A percentile compares a stretch with the other conserved stretches of the same genome.
These are phyloP conservation scores for Sebastes fasciatus DNA, from an alignment of 2,113 vertebrate species.

Conservation along the genomic window DNA sequence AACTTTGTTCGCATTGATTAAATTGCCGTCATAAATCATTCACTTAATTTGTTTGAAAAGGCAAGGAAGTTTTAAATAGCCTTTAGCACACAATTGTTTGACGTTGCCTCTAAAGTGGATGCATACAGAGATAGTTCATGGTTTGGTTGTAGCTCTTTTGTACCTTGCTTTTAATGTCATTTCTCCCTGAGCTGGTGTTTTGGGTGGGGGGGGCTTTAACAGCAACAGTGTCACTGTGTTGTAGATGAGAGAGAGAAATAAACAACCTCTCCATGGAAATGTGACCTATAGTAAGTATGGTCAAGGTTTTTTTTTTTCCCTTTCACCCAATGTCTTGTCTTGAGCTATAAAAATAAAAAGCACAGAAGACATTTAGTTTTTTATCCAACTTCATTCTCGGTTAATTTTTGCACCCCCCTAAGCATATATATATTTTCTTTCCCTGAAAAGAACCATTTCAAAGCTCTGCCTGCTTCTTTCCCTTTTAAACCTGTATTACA, in stretches of 20 bases:
- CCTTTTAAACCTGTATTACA: slow-evolving; percentile 27
- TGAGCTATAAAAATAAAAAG: slow-evolving; percentile 76
- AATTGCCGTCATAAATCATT: not conserved
- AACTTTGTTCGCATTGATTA: not conserved
- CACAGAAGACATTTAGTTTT: slow-evolving; percentile 32
- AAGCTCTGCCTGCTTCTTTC: slow-evolving; percentile 47
- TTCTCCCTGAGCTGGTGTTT: slow-evolving; percentile 73
- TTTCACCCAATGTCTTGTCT: slow-evolving; percentile 85
- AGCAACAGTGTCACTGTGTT: slow-evolving; percentile 96
- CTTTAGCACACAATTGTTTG: not conserved
- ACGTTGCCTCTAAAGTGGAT: slow-evolving; percentile 7
- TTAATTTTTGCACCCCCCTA: slow-evolving; percentile 49
- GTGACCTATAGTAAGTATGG: slow-evolving; percentile 94
- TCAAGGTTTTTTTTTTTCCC: slow-evolving; percentile 89
- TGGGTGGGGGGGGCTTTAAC: slow-evolving; percentile 86
- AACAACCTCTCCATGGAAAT: slow-evolving; percentile 91
- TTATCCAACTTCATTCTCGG: slow-evolving; percentile 27
- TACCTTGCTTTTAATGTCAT: slow-evolving; percentile 72
- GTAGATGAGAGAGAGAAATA: slow-evolving; percentile 92
- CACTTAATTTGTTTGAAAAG: not conserved
- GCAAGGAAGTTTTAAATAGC: not conserved
- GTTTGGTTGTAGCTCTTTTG: slow-evolving; percentile 66
- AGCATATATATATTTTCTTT: slow-evolving; percentile 13
- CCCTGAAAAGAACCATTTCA: slow-evolving; percentile 34
- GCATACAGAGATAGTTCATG: slow-evolving; percentile 34